Evolutionary conservation across 1,140 invertebrate species (phyloP).

Genomic region (Pantala flavescens): DNA sequence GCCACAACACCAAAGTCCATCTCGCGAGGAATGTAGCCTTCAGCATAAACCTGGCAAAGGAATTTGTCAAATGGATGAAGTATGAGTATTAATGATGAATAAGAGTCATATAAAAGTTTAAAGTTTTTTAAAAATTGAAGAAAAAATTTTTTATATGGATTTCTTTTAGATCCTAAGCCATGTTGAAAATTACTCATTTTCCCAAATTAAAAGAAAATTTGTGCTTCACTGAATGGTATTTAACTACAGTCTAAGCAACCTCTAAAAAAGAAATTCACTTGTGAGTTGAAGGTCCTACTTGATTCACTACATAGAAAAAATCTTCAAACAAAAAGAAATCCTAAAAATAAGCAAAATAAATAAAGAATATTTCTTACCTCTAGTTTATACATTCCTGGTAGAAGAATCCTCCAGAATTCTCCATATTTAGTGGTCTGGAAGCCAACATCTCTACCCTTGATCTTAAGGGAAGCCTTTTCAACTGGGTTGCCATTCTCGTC

Average conservation of each 20-base stretch:
- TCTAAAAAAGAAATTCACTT: too few relatives aligned
- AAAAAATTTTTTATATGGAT: slow-evolving; percentile 10
- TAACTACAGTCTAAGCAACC: too few relatives aligned
- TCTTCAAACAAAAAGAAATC: neutral
- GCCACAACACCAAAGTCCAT: slow-evolving; percentile 79
- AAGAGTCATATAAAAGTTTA: neutral
- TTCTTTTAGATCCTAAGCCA: too few relatives aligned
- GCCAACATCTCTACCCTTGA: slow-evolving; percentile 75
- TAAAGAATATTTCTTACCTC: slow-evolving; percentile 46
- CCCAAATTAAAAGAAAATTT: too few relatives aligned
- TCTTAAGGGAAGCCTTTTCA: slow-evolving; percentile 68
- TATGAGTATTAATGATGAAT: neutral
- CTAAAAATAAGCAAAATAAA: neutral
- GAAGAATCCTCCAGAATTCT: slow-evolving; percentile 83
- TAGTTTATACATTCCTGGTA: slow-evolving; percentile 72
- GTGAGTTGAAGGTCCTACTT: too few relatives aligned
- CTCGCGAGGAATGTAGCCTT: slow-evolving; percentile 69
- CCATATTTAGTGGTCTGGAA: slow-evolving; percentile 83
- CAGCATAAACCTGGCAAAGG: slow-evolving; percentile 60
- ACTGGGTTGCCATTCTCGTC: slow-evolving; percentile 73
- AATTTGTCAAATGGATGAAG: slow-evolving; percentile 14
- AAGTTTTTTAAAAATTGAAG: slow-evolving; percentile 22
- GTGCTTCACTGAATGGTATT: too few relatives aligned
- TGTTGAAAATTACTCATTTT: too few relatives aligned
- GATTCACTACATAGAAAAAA: too few relatives aligned